These are phyloP conservation scores for Alviniconcha marisindica DNA, from an alignment of 1,140 invertebrate species.

Conservation along the genomic window DNA sequence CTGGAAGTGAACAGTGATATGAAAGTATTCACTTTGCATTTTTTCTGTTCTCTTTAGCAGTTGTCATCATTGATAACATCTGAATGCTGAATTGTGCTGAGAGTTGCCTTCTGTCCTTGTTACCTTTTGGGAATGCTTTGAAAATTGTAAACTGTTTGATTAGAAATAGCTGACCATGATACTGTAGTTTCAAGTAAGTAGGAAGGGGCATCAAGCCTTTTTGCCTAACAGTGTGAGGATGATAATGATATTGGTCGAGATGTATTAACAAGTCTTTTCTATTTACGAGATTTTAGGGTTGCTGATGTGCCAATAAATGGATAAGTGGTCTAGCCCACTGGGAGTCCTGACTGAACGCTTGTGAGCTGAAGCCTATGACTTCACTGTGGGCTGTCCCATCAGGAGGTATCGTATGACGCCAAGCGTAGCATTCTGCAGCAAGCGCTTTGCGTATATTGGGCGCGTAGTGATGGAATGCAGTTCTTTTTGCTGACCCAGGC, in stretches of 20 bases:
- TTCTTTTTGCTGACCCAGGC: neutral
- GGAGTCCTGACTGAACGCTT: neutral
- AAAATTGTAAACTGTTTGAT: no score
- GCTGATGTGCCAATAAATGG: conserved; percentile 12
- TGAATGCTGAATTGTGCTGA: conserved; percentile 3
- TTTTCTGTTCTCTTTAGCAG: no score
- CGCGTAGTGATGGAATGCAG: neutral
- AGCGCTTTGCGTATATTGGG: conserved; percentile 3
- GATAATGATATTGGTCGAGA: neutral
- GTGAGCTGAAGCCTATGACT: conserved; percentile 10
- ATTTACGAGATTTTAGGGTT: conserved; percentile 23
- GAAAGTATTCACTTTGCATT: no score
- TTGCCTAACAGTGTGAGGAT: neutral
- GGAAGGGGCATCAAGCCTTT: no score
- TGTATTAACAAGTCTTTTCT: conserved; percentile 20
- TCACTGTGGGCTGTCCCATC: neutral
- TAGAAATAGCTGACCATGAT: no score
- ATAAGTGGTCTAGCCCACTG: neutral
- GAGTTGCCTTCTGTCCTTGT: conserved; percentile 21
- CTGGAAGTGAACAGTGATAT: no score
- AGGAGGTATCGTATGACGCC: conserved; percentile 32
- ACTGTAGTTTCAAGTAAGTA: no score
- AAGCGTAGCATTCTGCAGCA: conserved; percentile 1
- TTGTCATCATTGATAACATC: no score
- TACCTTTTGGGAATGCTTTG: conserved; percentile 29